Evolutionary conservation across 1,140 invertebrate genomes (phyloP), one percentile per base, ranked within the genome.

Genomic region (Drosophila elegans): DNA sequence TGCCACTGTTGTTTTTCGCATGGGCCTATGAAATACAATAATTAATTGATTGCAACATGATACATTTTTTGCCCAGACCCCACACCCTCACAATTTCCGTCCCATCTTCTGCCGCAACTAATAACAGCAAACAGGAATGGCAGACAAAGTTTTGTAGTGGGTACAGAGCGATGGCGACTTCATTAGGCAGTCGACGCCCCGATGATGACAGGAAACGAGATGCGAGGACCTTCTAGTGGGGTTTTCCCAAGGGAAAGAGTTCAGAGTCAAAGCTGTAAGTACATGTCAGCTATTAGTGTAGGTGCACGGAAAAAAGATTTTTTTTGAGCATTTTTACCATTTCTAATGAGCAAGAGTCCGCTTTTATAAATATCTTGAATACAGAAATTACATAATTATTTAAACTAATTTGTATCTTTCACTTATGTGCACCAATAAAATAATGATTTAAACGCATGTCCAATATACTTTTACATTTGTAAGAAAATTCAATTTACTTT

Each of bases 1-100:
- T 46, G n/a, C 39, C 10, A 12, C 25, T 38, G 45, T 38, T 66
- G n/a, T 49, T 42, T 49, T 42, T 39, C 21, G 29, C 41, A 21
- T n/a, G 39, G 46, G 53, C 57, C 57, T 27, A 63, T 51, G 60
- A 73, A 83, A 84, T 83, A 38, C 80, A 64, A 80, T 84, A 84
- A 83, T 83, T 83, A 84, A 83, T 84, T 84, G 67, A 76, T 69
- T 63, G 75, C 71, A 84, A 80, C 56, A 60, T 72, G 71, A 76
- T 83, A 84, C 64, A 63, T 69, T 49, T 51, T 42, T 38, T 11
- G 36, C 29, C n/a, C 41, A 38, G 6, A 16, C 27, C 11, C 44
- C 12, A 25, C 29, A 27, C 11, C n/a, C 32, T 36, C 3, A 11
- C 4, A 52, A 41, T 51, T 42, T 42, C 42, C 25, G 21, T 21